These are phyloP conservation scores for Nephrotoma flavescens DNA, from an alignment of 2,888 invertebrate genomes.

Conservation along the genomic window DNA sequence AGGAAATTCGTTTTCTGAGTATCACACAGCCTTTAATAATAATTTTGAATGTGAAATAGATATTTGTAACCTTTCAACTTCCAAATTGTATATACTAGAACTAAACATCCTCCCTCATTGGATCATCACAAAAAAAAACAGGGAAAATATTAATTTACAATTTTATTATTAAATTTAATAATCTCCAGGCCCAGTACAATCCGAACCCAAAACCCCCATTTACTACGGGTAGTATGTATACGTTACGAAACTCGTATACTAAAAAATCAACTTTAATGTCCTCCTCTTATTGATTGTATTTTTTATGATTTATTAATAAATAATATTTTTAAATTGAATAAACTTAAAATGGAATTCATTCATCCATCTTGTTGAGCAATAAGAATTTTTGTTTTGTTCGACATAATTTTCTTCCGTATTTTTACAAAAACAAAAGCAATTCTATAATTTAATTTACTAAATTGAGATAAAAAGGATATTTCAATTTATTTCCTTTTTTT, in stretches of 20 bases:
- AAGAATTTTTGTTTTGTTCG: background rate
- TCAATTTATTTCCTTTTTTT: background rate
- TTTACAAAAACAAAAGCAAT: background rate
- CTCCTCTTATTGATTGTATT: background rate
- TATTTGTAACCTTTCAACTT: too few relatives aligned
- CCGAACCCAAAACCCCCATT: background rate
- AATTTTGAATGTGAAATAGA: too few relatives aligned
- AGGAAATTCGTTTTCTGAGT: too few relatives aligned
- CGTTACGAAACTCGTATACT: background rate
- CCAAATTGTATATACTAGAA: background rate
- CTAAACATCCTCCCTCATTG: background rate
- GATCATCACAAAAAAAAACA: background rate
- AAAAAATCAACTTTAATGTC: background rate
- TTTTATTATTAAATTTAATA: background rate
- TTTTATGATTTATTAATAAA: background rate
- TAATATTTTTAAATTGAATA: background rate
- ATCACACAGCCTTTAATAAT: too few relatives aligned
- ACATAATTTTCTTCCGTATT: background rate
- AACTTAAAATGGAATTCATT: background rate
- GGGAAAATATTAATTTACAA: background rate
- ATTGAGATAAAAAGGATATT: background rate
- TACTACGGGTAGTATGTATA: background rate
- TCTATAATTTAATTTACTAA: background rate
- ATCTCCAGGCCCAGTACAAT: background rate
- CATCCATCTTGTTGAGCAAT: background rate